Conservation (phyloP, 2,888 invertebrate species). For the Boloria euphrosyne region DNA sequence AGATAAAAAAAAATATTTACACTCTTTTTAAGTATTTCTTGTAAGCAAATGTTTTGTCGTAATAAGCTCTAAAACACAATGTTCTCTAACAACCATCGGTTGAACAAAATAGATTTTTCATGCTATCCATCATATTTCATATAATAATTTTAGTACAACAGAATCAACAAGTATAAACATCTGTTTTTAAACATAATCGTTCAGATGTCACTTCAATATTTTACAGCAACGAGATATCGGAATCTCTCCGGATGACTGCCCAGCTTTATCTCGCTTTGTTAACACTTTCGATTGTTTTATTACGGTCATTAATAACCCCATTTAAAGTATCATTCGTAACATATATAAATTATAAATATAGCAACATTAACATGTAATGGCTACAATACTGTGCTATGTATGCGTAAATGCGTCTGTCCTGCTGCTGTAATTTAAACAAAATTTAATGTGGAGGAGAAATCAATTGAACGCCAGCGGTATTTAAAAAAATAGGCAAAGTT, state of each 20-base stretch:
- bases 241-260: slow-evolving; percentile 42
- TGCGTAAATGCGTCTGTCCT: too few species aligned
- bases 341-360: neutral
- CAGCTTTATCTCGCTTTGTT: slow-evolving; percentile 40
- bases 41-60: too few species aligned
- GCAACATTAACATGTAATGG: neutral
- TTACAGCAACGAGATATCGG: slow-evolving; percentile 37
- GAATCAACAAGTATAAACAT: slow-evolving; percentile 5
- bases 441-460: too few species aligned
- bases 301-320: slow-evolving; percentile 25
- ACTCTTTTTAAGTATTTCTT: too few species aligned
- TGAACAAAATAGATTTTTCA: too few species aligned
- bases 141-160: neutral
- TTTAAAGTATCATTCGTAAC: slow-evolving; percentile 7
- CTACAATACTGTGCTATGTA: neutral
- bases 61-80: too few species aligned
- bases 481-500: too few species aligned
- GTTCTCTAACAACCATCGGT: too few species aligned
- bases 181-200: slow-evolving; percentile 27
- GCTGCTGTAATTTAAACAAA: too few species aligned
- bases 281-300: slow-evolving; percentile 35
- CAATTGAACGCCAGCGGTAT: too few species aligned
- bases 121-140: too few species aligned
- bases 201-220: slow-evolving; percentile 35
- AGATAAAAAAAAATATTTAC: too few species aligned